Percentiles rank a stretch among this genome's conserved stretches.
phyloP scores from a whole-genome alignment of 2,113 vertebrate species.

The Melanerpes aurifrons region DNA sequence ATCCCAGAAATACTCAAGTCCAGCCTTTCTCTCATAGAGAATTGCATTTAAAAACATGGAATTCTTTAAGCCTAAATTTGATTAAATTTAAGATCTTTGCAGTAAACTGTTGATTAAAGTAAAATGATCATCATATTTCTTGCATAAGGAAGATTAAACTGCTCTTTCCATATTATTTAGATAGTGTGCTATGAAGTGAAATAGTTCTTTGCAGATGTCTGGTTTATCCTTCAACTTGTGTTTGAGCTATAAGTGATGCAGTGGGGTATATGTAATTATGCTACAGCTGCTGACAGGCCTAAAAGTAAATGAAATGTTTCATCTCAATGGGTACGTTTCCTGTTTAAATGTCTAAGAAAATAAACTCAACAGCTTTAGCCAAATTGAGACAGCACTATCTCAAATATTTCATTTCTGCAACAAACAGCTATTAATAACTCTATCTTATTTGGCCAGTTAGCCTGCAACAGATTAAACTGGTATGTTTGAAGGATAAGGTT shows the following conservation, averaged over 20 bases:
- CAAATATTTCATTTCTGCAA: constrained; percentile 4
- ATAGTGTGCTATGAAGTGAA: background rate
- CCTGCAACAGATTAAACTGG: background rate
- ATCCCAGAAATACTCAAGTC: background rate
- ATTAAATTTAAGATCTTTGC: background rate
- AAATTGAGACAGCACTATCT: background rate
- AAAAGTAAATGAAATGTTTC: constrained; percentile 37
- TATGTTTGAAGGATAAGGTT: background rate
- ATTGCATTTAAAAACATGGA: background rate
- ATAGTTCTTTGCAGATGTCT: background rate
- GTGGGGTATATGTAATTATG: background rate
- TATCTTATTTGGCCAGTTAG: background rate
- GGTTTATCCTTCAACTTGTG: background rate
- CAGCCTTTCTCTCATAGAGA: background rate
- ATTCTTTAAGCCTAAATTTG: background rate
- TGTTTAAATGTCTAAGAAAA: constrained; percentile 26
- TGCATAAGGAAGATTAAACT: background rate
- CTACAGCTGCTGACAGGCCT: background rate
- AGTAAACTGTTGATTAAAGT: background rate
- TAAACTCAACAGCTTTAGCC: background rate
- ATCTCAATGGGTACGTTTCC: background rate
- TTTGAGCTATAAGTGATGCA: background rate
- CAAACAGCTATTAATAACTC: background rate
- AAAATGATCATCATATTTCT: background rate
- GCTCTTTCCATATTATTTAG: background rate